Evolutionary conservation across 2,888 invertebrate species (phyloP).

Genomic region (Byasa hedistus): DNA sequence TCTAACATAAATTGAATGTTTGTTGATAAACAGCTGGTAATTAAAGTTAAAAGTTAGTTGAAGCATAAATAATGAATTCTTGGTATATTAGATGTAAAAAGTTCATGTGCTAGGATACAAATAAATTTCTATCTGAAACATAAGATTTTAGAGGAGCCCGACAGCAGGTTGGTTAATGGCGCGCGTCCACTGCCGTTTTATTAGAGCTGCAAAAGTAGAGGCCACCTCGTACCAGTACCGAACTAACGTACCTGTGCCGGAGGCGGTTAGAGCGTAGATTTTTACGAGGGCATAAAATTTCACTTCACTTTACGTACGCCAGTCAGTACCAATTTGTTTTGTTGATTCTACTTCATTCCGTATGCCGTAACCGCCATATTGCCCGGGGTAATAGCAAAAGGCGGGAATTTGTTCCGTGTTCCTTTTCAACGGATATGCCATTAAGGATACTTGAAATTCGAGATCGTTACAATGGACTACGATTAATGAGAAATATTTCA

Average conservation of each 20-base stretch:
- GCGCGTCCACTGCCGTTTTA: conserved; percentile 48
- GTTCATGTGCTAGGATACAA: conserved; percentile 17
- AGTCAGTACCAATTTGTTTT: conserved; percentile 52
- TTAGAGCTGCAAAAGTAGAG: conserved; percentile 36
- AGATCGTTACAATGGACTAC: conserved; percentile 3
- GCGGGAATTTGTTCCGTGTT: conserved; percentile 53
- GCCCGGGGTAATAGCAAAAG: conserved; percentile 47
- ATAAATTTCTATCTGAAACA: conserved; percentile 31
- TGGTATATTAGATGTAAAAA: background rate
- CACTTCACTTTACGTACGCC: conserved; percentile 56
- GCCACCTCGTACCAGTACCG: conserved; percentile 26
- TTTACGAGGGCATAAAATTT: conserved; percentile 68
- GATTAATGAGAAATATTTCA: conserved; percentile 7
- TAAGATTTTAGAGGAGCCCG: conserved; percentile 35
- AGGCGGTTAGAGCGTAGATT: conserved; percentile 49
- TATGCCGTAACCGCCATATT: conserved; percentile 51
- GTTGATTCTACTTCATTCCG: conserved; percentile 57
- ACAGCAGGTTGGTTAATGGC: conserved; percentile 51
- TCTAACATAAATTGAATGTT: too few species aligned
- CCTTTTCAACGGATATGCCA: conserved; percentile 28
- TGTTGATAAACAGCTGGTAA: too few species aligned
- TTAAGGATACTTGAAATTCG: conserved; percentile 12
- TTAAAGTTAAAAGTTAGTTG: too few species aligned
- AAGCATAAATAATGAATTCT: too few species aligned
- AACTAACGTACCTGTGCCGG: conserved; percentile 12